These are phyloP conservation scores for Spizaetus ornatus DNA, from an alignment of 2,113 vertebrate genomes.

Conservation along the genomic window DNA sequence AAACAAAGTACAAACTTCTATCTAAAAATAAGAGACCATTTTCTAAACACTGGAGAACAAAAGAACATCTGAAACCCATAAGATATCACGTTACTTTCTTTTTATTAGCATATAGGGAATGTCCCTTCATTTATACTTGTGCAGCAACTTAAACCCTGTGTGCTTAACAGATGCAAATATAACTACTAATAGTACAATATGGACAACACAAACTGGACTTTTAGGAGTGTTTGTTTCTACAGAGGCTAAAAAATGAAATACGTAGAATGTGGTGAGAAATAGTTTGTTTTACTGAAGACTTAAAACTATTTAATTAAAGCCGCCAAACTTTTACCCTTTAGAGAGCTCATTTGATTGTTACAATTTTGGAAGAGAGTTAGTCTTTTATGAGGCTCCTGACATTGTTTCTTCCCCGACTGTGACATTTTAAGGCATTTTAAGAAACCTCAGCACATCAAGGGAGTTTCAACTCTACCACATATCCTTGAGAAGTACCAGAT, in stretches of 20 bases:
- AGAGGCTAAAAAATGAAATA: neutral
- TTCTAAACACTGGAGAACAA: neutral
- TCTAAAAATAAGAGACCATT: neutral
- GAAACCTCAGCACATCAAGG: neutral
- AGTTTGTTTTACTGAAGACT: neutral
- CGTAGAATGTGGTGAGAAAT: neutral
- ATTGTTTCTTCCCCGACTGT: neutral
- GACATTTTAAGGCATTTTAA: conserved; percentile 1
- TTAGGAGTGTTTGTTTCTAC: neutral
- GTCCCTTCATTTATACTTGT: neutral
- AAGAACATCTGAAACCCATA: neutral
- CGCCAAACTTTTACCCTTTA: neutral
- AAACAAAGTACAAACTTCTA: neutral
- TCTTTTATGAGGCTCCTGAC: neutral
- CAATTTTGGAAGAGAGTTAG: neutral
- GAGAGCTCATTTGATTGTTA: neutral
- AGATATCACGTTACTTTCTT: neutral
- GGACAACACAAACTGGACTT: neutral
- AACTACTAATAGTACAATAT: neutral
- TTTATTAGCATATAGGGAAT: neutral
- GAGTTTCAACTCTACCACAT: neutral
- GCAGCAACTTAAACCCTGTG: neutral
- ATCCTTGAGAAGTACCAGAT: neutral
- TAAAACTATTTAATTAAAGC: neutral
- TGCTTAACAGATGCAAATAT: neutral